Evolutionary conservation across 2,888 invertebrate species (phyloP).

Genomic region (Dolomedes plantarius): DNA sequence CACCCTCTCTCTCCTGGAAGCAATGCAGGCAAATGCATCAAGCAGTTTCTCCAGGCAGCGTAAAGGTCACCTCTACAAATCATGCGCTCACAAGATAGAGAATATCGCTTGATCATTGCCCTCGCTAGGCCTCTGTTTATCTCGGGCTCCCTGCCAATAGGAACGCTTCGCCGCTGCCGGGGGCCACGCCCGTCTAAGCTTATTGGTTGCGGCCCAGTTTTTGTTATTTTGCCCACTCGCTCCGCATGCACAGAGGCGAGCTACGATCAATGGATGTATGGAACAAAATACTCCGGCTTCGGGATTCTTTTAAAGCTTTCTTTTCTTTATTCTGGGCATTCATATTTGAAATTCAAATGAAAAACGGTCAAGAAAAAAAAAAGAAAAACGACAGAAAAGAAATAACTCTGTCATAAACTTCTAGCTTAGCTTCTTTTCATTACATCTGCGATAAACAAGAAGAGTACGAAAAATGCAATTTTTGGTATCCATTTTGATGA

Average conservation of each 20-base stretch:
- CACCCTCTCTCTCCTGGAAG: constrained; percentile 37
- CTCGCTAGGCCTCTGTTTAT: constrained; percentile 71
- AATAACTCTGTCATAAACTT: background rate
- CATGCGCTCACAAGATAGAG: constrained; percentile 61
- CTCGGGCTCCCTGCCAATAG: constrained; percentile 53
- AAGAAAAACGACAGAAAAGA: background rate
- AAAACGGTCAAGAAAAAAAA: background rate
- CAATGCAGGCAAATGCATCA: constrained; percentile 52
- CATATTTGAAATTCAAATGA: constrained; percentile 13
- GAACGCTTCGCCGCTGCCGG: constrained; percentile 26
- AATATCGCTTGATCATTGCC: constrained; percentile 70
- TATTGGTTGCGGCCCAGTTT: constrained; percentile 48
- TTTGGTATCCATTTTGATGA: too few relatives aligned
- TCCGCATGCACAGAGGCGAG: constrained; percentile 38
- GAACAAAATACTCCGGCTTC: constrained; percentile 24
- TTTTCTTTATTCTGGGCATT: background rate
- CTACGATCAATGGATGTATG: constrained; percentile 57
- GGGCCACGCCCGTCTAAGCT: constrained; percentile 45
- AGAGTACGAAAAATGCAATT: too few relatives aligned
- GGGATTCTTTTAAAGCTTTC: constrained; percentile 1
- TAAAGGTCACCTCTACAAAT: constrained; percentile 72
- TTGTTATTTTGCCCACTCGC: constrained; percentile 54
- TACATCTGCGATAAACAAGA: too few relatives aligned
- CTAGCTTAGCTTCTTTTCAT: background rate
- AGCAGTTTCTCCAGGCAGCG: constrained; percentile 55